Evolutionary conservation across 2,797 vertebrate species (phyloP).

Genomic region (Adelosebastes latens): DNA sequence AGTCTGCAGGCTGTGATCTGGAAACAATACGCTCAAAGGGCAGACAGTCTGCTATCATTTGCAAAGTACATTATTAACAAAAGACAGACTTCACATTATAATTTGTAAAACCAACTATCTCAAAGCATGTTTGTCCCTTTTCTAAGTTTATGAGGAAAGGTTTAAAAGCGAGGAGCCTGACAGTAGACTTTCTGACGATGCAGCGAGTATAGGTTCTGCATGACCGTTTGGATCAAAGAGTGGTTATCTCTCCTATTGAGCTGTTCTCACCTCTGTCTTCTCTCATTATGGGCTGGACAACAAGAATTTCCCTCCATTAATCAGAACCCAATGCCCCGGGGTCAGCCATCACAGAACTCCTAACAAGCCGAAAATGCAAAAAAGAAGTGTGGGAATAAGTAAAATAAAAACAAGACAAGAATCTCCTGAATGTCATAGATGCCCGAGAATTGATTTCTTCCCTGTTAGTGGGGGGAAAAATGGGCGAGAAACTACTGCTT

Average conservation of each 20-base stretch:
- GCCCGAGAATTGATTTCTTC: slow-evolving; percentile 79
- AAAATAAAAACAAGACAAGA: slow-evolving; percentile 64
- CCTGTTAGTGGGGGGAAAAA: slow-evolving; percentile 78
- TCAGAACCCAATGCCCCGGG: slow-evolving; percentile 82
- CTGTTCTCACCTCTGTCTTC: slow-evolving; percentile 97
- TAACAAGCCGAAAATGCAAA: slow-evolving; percentile 86
- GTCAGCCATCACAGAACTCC: slow-evolving; percentile 84
- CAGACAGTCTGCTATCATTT: slow-evolving; percentile 45
- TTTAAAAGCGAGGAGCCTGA: slow-evolving; percentile 84
- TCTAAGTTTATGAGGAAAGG: slow-evolving; percentile 85
- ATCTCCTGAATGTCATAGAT: slow-evolving; percentile 77
- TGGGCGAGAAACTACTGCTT: slow-evolving; percentile 79
- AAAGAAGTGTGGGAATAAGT: slow-evolving; percentile 45
- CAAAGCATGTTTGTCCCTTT: slow-evolving; percentile 33
- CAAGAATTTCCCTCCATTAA: slow-evolving; percentile 91
- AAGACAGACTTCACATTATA: slow-evolving; percentile 13
- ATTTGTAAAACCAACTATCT: slow-evolving; percentile 24
- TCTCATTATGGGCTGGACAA: slow-evolving; percentile 91
- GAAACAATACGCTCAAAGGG: slow-evolving; percentile 49
- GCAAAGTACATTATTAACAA: slow-evolving; percentile 30
- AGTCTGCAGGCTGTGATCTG: slow-evolving; percentile 53
- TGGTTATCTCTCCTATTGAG: slow-evolving; percentile 97
- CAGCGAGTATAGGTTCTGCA: slow-evolving; percentile 89
- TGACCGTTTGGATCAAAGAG: slow-evolving; percentile 93
- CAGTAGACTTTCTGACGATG: slow-evolving; percentile 86